phyloP scores from a whole-genome alignment of 2,113 vertebrate species.

The Notothenia coriiceps region DNA sequence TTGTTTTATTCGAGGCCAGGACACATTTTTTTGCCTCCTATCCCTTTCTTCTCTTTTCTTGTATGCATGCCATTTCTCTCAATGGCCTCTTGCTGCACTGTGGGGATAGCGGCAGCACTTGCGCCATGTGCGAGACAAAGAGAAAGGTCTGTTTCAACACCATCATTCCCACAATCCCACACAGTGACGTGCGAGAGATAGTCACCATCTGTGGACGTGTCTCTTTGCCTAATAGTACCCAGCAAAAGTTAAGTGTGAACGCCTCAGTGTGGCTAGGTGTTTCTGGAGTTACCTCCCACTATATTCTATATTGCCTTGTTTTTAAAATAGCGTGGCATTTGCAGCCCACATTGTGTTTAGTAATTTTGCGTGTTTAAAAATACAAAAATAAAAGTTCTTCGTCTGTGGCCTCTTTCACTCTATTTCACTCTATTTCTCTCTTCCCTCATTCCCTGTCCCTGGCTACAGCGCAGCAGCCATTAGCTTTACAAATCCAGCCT shows the following conservation, averaged over 20 bases:
- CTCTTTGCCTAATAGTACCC: conserved; percentile 77
- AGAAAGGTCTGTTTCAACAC: conserved; percentile 84
- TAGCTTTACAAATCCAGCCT: conserved; percentile 99
- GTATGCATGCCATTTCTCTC: conserved; percentile 78
- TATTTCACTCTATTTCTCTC: conserved; percentile 58
- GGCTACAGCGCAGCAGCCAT: conserved; percentile 95
- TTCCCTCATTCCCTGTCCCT: conserved; percentile 80
- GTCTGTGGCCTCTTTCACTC: conserved; percentile 59
- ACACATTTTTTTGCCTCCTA: conserved; percentile 55
- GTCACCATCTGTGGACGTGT: conserved; percentile 84
- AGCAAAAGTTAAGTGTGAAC: conserved; percentile 79
- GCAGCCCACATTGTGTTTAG: conserved; percentile 56
- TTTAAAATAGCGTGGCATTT: conserved; percentile 69
- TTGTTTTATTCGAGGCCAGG: conserved; percentile 47
- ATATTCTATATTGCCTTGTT: conserved; percentile 49
- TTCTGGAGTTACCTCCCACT: conserved; percentile 68
- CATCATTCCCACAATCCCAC: conserved; percentile 83
- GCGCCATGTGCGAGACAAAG: conserved; percentile 82
- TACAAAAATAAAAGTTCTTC: conserved; percentile 52
- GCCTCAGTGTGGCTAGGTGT: conserved; percentile 75
- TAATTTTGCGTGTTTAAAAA: conserved; percentile 54
- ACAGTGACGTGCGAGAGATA: conserved; percentile 78
- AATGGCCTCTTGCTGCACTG: conserved; percentile 76
- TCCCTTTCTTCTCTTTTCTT: conserved; percentile 68
- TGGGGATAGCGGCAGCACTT: conserved; percentile 79